A percentile compares a stretch with the other conserved stretches of the same genome.
These are phyloP conservation scores for Lasius fuliginosus DNA, from an alignment of 2,888 invertebrate genomes.

Conservation along the genomic window DNA sequence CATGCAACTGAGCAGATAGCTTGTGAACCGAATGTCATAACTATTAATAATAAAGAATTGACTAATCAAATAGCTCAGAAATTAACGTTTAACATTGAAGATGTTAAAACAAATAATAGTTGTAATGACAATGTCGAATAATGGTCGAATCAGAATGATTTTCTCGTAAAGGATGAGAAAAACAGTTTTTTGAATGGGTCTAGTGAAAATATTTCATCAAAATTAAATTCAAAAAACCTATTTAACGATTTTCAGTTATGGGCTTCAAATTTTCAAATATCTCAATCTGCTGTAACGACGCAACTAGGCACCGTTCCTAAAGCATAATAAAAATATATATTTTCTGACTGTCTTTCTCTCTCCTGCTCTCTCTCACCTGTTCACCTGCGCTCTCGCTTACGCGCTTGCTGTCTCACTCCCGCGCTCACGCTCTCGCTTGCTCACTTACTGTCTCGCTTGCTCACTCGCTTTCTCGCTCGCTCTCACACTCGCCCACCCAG, in stretches of 20 bases:
- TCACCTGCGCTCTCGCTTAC: too few species aligned
- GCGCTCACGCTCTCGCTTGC: too few species aligned
- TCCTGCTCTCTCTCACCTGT: too few species aligned
- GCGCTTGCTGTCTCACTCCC: too few species aligned
- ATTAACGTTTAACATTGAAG: background rate
- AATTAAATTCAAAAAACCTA: background rate
- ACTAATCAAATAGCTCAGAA: constrained; percentile 1
- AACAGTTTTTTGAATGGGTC: background rate
- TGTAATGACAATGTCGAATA: background rate
- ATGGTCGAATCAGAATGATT: constrained; percentile 1
- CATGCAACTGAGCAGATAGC: background rate
- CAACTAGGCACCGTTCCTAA: too few species aligned
- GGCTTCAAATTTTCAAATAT: background rate
- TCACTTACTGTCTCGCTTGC: too few species aligned
- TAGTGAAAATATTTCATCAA: background rate
- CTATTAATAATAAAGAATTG: background rate
- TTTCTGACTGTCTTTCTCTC: too few species aligned
- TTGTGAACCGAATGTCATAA: background rate
- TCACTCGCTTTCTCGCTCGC: too few species aligned
- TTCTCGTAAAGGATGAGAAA: background rate
- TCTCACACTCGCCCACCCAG: too few species aligned
- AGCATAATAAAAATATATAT: too few species aligned
- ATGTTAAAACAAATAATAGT: constrained; percentile 1
- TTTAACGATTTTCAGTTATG: background rate
- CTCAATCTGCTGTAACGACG: too few species aligned